Evolutionary conservation across 1,140 invertebrate species (phyloP), one percentile per base, ranked within the genome.

Genomic region (Drosophila dunni): DNA sequence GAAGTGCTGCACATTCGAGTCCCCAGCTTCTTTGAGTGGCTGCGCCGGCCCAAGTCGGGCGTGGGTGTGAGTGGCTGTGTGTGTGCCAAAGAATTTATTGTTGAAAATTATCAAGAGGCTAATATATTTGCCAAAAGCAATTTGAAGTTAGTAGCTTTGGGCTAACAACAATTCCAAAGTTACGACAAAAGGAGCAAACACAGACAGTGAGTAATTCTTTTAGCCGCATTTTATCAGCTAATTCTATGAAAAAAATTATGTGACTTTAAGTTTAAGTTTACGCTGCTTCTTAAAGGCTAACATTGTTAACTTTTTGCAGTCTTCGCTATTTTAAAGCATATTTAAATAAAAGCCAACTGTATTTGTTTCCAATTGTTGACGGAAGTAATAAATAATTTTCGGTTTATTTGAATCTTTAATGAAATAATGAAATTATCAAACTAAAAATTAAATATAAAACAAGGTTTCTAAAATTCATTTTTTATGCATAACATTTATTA

Each of bases 51-150:
- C 15, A 66, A 64, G 33, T 56, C 33, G 78, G 64, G 71, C 82
- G 71, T 88, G 79, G 60, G 38, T 40, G 5, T 40, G 66, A 74
- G 64, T 75, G 48, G 66, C 42, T 68, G 56, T 81, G 79, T 71
- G 69, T 89, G 74, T 89, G 79, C 69, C 80, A 77, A 86, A 75
- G 80, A 88, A 89, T 88, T 88, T 89, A 84, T 88, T 89, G 84
- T 89, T 89, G 74, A 78, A 88, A 84, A 88, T 88, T 88, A 88
- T 89, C 84, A 88, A 88, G 84, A 89, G 84, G 80, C 84, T 88
- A 83, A 88, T 88, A 88, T 88, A 88, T 88, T 88, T 88, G 85
- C 77, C 84, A 71, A 88, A 88, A 88, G 84, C 84, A 88, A 88
- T 88, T 88, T 88, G 72, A 89, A 89, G 83, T 86, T 88, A 86